Evolutionary conservation across 2,797 vertebrate genomes (phyloP).

Genomic region (Bovichtus diacanthus): DNA sequence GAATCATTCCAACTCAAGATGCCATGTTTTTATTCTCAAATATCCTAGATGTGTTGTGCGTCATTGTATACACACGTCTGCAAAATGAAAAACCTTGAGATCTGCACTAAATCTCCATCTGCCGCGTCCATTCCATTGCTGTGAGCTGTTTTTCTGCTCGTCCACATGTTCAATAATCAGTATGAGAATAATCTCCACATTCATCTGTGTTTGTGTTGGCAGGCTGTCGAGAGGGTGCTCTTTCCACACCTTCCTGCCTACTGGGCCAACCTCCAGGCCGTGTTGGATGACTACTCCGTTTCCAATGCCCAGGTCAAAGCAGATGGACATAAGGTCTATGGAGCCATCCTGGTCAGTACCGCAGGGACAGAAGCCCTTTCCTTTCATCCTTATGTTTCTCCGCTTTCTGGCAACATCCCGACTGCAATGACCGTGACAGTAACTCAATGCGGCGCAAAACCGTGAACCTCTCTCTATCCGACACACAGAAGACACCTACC

Average conservation of each 20-base stretch:
- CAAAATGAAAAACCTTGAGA: neutral
- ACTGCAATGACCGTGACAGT: too few relatives aligned
- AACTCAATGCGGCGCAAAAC: too few relatives aligned
- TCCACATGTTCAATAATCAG: neutral
- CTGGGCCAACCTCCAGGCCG: constrained; percentile 94
- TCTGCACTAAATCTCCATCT: neutral
- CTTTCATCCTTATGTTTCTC: too few relatives aligned
- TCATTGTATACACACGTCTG: neutral
- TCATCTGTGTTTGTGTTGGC: neutral
- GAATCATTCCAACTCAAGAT: neutral
- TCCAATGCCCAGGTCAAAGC: constrained; percentile 97
- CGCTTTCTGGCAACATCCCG: too few relatives aligned
- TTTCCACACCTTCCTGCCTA: constrained; percentile 94
- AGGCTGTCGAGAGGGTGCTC: constrained; percentile 94
- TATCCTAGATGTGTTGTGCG: neutral
- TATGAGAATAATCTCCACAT: neutral
- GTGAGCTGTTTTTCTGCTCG: neutral
- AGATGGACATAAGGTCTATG: constrained; percentile 95
- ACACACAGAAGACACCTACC: too few relatives aligned
- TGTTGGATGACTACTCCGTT: constrained; percentile 93
- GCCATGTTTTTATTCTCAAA: neutral
- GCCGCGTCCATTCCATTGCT: neutral
- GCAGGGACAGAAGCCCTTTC: too few relatives aligned
- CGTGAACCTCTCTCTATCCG: too few relatives aligned
- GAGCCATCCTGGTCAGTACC: constrained; percentile 92